Evolutionary conservation across 53 echinoderm and acorn worm species (phyloP).

Genomic region (Luidia sarsii): DNA sequence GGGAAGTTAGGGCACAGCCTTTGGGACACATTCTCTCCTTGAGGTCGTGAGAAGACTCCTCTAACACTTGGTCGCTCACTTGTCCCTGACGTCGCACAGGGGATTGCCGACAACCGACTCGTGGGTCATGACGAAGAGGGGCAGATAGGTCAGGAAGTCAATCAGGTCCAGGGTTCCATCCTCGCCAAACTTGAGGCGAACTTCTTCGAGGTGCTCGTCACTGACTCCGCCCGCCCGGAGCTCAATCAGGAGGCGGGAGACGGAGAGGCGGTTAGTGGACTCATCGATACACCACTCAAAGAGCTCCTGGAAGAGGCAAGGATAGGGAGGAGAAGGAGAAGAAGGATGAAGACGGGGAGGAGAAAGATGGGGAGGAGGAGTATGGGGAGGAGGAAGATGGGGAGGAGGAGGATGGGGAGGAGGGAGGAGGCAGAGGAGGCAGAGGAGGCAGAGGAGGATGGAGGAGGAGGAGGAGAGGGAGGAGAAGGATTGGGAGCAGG

Average conservation of each 20-base stretch:
- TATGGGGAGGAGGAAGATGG: no score
- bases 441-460: no score
- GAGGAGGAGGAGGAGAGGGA: no score
- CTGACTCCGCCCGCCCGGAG: slow-evolving; percentile 93
- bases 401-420: no score
- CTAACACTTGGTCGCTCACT: slow-evolving; percentile 39
- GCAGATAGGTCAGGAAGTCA: slow-evolving; percentile 89
- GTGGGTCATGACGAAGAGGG: slow-evolving; percentile 91
- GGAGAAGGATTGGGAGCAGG: no score
- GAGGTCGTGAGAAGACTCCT: no score
- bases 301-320: slow-evolving; percentile 72
- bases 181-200: slow-evolving; percentile 69
- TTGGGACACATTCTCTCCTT: no score
- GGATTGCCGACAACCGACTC: slow-evolving; percentile 92
- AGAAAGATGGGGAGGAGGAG: no score
- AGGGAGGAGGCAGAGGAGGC: no score
- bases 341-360: background rate
- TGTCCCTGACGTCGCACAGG: slow-evolving; percentile 76
- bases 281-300: slow-evolving; percentile 93
- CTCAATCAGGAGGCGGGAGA: slow-evolving; percentile 80
- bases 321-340: background rate
- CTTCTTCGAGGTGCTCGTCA: slow-evolving; percentile 86
- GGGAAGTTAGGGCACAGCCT: no score
- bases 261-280: slow-evolving; percentile 64
- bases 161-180: slow-evolving; percentile 84